Base-by-base conservation (phyloP, 2,888 invertebrate genomes). In the Metopia argyrocephala region DNA sequence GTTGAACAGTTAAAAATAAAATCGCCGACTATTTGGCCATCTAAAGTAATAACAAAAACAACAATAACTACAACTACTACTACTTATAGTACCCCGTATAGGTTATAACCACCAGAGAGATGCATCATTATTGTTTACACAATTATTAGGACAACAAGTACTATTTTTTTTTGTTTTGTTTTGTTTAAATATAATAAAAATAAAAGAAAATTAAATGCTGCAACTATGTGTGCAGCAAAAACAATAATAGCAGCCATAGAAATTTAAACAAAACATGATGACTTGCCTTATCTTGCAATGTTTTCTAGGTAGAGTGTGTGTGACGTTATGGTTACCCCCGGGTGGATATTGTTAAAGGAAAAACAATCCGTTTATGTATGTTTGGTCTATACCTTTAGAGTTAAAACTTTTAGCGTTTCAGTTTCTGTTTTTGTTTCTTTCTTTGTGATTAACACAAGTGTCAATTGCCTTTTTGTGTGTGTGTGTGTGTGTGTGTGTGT, bases 41-140 rank as follows among this genome's bases (percentile, higher is more conserved):
- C 31, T 57, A 61, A 27, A 64, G 46, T 46, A n/a, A 31, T 28
- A 27, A 46, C n/a, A 28, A 52, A 15, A 21, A 20, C 50, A 20
- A 68, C 23, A 38, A 38, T 57, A 61, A 73, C 66, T 59, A 71
- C 65, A 54, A 54, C 56, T 9, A 68, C 69, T 70, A 56, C 69
- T 31, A n/a, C n/a, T n/a, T n/a, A n/a, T n/a, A n/a, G n/a, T n/a
- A n/a, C n/a, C n/a, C n/a, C n/a, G n/a, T n/a, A n/a, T n/a, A n/a
- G 70, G 52, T 61, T 57, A 57, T 76, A 61, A 70, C 79, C 73
- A 78, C 82, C 68, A 76, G 79, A 76, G 83, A n/a, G n/a, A 71
- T 84, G 88, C 87, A 86, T 88, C 88, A 87, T 88, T 86, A 85
- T 87, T 88, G 87, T 88, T 88, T 88, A 86, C 88, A 88, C 88